Percentiles rank a stretch among this genome's conserved stretches.
Conservation (phyloP, 2,888 invertebrate species). For the Myopa tessellatipennis region DNA sequence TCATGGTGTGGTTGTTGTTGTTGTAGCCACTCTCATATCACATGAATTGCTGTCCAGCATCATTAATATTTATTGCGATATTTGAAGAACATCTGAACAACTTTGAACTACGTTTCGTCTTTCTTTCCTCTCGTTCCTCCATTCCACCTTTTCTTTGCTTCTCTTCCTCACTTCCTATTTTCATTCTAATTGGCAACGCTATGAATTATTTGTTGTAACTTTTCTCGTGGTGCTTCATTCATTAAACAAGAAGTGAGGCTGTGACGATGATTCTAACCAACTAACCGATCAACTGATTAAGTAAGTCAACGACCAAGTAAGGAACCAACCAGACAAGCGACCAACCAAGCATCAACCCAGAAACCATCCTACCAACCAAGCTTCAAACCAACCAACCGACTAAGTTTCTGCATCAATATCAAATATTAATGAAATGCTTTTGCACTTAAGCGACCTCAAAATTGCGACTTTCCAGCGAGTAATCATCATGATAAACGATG, state of each 20-base stretch:
- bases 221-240: neutral
- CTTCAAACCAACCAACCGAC: neutral
- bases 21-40: too few relatives aligned
- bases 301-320: too few relatives aligned
- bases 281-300: neutral
- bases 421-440: conserved; percentile 39
- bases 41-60: too few relatives aligned
- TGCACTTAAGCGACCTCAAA: conserved; percentile 22
- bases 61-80: too few relatives aligned
- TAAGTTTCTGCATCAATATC: conserved; percentile 28
- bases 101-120: too few relatives aligned
- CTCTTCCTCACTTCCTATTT: too few relatives aligned
- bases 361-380: neutral
- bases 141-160: too few relatives aligned
- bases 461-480: neutral
- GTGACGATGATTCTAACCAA: neutral
- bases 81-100: too few relatives aligned
- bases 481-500: conserved; percentile 5
- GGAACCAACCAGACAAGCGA: neutral
- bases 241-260: neutral
- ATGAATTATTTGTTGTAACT: neutral
- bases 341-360: neutral
- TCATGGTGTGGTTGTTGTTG: too few relatives aligned
- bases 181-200: neutral
- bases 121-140: too few relatives aligned